Base-by-base conservation (phyloP, 2,888 invertebrate species). In the Nycteola revayana region DNA sequence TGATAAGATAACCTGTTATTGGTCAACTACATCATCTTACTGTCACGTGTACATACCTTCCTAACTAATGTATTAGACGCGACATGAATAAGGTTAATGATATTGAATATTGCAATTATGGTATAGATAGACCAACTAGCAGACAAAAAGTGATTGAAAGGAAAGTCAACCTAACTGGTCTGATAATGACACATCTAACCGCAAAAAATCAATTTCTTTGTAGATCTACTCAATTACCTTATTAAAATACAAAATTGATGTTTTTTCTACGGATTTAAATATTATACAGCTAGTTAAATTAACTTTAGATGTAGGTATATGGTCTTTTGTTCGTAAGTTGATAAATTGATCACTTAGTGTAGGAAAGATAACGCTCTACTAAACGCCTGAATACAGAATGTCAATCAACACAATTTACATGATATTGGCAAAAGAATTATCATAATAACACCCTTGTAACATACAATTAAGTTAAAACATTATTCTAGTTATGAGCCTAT, bases 371-470 rank as follows among this genome's bases (percentile, higher is more conserved):
- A n/a, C n/a, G n/a, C n/a, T n/a, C n/a, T n/a, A 10, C 31, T 23
- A 10, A 20, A 7, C 9, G 35, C 42, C 40, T 58, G 57, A 34
- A 58, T 58, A 57, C 50, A 42, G 56, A 24, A 51, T 58, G 56
- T 61, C 61, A 55, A 60, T 66, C 54, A 58, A 14, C 14, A 14
- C 55, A 58, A 56, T 57, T 55, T 51, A 42, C 47, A 37, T 50
- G 38, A 48, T 55, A 55, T 54, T 57, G 48, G 43, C 45, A 33
- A 56, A 42, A 50, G 58, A 49, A 59, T 67, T 61, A 66, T 45
- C 28, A 31, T 68, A 69, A 67, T 64, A 50, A 55, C 49, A 56
- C 60, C 59, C 55, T 30, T 41, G 54, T 30, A 41, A 49, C 32
- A 43, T 14, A 47, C 42, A 38, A 41, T 37, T 39, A 14, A 31